Evolutionary conservation across 2,113 vertebrate species (phyloP), one percentile per base, ranked within the genome.

Genomic region (Blennius ocellaris): DNA sequence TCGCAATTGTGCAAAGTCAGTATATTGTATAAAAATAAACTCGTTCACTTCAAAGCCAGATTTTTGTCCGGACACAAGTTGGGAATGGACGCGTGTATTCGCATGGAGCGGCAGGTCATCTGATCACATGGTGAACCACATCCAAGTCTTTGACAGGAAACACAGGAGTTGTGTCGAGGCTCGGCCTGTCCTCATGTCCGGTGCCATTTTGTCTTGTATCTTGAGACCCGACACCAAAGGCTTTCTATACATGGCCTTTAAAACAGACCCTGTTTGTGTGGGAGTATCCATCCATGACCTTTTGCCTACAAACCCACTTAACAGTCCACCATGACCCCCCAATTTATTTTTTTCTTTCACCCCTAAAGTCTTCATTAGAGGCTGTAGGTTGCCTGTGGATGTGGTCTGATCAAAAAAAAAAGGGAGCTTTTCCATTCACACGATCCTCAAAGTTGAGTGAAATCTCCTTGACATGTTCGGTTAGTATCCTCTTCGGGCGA

Each of bases 181-280:
- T 66, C 16, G 36, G 37, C 0, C 55, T 0, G 41, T 43, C 63
- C 70, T 78, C 73, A 36, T 67, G 70, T 73, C 63, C 49, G 41
- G 69, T 86, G 84, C 87, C 75, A 87, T 89, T 80, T 85, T 82
- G 82, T 87, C 84, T 51, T 53, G 70, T 41, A 76, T 85, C 78
- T 72, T 81, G 85, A 86, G 83, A 89, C 87, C 74, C 1, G 76
- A 90, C 82, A 82, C 87, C 83, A 40, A 74, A 56, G 52, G 60
- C 76, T 73, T 87, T 76, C 87, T 86, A 86, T 83, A 89, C 64
- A 75, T 75, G 71, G 73, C 63, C 56, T 62, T 70, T 73, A 69
- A 81, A 74, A 80, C 69, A 73, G 63, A 70, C 83, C 43, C 54
- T 21, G 61, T 68, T 68, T 88, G 64, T 81, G 73, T 60, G 56